Evolutionary conservation across 2,113 vertebrate species (phyloP).

Genomic region (Andinoacara biseriatus): DNA sequence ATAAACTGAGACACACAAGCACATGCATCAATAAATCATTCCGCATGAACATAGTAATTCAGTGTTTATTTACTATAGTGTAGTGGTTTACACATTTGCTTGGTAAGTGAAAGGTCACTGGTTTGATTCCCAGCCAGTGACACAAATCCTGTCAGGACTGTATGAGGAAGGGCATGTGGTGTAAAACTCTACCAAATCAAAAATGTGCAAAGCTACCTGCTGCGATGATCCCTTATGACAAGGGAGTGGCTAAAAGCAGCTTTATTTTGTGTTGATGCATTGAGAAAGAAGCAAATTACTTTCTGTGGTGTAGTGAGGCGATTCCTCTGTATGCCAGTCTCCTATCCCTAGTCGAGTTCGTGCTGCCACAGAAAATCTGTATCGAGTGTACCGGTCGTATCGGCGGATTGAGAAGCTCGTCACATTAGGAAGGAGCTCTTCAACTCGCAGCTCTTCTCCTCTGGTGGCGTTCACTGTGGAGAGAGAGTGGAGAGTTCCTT

Average conservation of each 20-base stretch:
- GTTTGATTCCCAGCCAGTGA: too few relatives aligned
- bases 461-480: constrained; percentile 89
- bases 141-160: too few relatives aligned
- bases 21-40: neutral
- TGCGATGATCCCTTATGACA: neutral
- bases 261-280: neutral
- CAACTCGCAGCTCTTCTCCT: constrained; percentile 79
- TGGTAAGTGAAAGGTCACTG: neutral
- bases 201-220: neutral
- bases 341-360: constrained; percentile 88
- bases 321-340: constrained; percentile 86
- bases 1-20: constrained; percentile 53
- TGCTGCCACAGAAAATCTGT: constrained; percentile 89
- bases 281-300: constrained; percentile 76
- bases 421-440: constrained; percentile 88
- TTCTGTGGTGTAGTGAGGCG: constrained; percentile 89
- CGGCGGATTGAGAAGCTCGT: constrained; percentile 89
- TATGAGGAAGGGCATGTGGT: too few relatives aligned
- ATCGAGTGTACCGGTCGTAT: constrained; percentile 91
- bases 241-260: neutral
- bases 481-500: constrained; percentile 1
- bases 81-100: neutral
- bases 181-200: too few relatives aligned
- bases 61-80: neutral
- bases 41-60: neutral